Base-by-base conservation (phyloP, 2,888 invertebrate genomes). In the Falcaria lacertinaria region DNA sequence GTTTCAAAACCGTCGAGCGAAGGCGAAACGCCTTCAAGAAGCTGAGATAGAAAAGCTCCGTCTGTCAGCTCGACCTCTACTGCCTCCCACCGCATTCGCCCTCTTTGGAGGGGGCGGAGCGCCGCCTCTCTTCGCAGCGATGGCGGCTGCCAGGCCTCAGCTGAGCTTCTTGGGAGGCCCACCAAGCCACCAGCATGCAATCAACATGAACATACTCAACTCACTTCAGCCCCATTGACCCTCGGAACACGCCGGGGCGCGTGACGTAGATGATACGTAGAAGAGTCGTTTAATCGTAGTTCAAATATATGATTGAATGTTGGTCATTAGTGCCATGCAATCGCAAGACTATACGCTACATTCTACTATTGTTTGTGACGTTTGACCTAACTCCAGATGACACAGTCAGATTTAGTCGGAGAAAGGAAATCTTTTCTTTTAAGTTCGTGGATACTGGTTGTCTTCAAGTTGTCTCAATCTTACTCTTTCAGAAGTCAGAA, bases 11-110 rank as follows among this genome's bases (percentile, higher is more conserved):
- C 91, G 96, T 1, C 91, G 96, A 39, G 98, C 98, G 56, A 99
- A 99, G 88, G 97, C 97, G 69, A 99, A 99, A 90, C 91, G 99
- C 15, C 91, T 98, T 3, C 98, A 98, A 87, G 98, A 99, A 74
- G 98, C 97, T 1, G 97, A 97, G 82, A 92, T 97, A 60, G 97
- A 98, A 81, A 97, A 97, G 76, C 87, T 97, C 42, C 92, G 97
- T 63, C 90, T 96, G 17, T 95, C 96, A n/a, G 95, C 95, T 4
- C 89, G 95, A 52, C 96, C 96, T 0, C 83, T 95, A 45, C 80
- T 96, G 42, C 93, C 94, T 37, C 94, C 94, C 13, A 93, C 94
- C 33, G 28, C 28, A 3, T 93, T 94, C 66, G 93, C 94, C 19
- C 85, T 93, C 46, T 92, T 93, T 64, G 92, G 92, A 0, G 91